These are phyloP conservation scores for Heliothis subflexa DNA, from an alignment of 1,140 invertebrate species.

Conservation along the genomic window DNA sequence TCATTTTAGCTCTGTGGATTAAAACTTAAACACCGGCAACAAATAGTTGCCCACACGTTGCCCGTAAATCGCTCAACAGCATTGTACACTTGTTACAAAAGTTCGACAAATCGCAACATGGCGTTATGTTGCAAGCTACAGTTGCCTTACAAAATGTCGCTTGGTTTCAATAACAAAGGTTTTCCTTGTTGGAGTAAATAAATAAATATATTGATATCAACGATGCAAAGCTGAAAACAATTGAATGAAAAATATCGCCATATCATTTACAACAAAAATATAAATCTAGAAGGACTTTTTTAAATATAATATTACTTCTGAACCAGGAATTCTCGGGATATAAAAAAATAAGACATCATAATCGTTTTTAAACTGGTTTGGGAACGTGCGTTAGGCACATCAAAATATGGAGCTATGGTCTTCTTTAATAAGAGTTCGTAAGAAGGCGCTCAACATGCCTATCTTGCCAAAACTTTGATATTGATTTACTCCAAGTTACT, in stretches of 20 bases:
- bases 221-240: too few species aligned
- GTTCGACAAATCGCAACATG: neutral
- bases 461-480: too few species aligned
- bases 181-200: neutral
- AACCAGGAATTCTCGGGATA: neutral
- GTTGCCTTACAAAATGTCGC: neutral
- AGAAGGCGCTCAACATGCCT: too few species aligned
- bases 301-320: too few species aligned
- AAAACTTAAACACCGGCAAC: neutral
- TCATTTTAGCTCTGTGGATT: neutral
- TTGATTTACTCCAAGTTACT: too few species aligned
- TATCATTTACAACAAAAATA: neutral
- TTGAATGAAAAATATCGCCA: neutral
- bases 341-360: too few species aligned
- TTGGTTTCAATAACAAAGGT: neutral
- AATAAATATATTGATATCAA: neutral
- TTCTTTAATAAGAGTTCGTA: too few species aligned
- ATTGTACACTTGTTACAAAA: conserved; percentile 1
- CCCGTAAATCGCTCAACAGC: conserved; percentile 7
- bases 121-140: neutral
- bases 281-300: too few species aligned
- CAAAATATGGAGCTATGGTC: too few species aligned
- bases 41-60: conserved; percentile 3
- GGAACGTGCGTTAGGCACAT: too few species aligned
- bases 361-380: too few species aligned